Evolutionary conservation across 2,797 vertebrate species (phyloP), one percentile per base, ranked within the genome.

Genomic region (Hyperoplus immaculatus): DNA sequence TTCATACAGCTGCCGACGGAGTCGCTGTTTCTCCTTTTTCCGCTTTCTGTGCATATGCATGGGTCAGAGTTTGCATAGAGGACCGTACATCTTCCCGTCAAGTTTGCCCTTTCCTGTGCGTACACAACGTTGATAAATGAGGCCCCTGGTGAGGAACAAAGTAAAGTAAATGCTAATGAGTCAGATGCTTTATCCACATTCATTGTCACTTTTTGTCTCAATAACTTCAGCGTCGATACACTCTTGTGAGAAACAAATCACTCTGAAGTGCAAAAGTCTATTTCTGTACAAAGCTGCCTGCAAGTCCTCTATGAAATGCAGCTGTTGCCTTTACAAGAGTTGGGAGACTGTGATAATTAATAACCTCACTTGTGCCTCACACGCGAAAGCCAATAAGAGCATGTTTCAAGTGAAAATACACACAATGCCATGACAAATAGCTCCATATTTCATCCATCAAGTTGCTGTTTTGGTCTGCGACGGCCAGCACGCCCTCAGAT

Each of bases 321-420:
- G 92, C 88, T 92, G 87, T 75, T 84, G 80, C 69, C 76, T 87
- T 88, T 89, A 89, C 80, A 78, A 84, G 70, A 88, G 80, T 75
- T 77, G 55, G 76, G 85, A 89, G 82, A 81, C 78, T 69, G 53
- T 79, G 79, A 92, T 92, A 89, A 93, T 92, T 90, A 93, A 93
- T 93, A 91, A 92, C 88, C 86, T 91, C 78, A 86, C 84, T 91
- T 89, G 84, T 69, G 82, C 80, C 68, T 78, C 81, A 90, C 88
- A 90, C 59, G 71, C 73, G 64, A 63, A 85, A 87, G 77, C 84
- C 84, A 82, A 88, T 78, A 87, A 75, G 69, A 85, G 76, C 83
- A 73, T 80, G 86, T 86, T 91, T 81, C 69, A 89, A 89, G 85
- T 89, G 83, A 87, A 92, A 93, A 93, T 75, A 90, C 83, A 72